Evolutionary conservation across 2,797 vertebrate genomes (phyloP).

Genomic region (Harpagifer antarcticus): DNA sequence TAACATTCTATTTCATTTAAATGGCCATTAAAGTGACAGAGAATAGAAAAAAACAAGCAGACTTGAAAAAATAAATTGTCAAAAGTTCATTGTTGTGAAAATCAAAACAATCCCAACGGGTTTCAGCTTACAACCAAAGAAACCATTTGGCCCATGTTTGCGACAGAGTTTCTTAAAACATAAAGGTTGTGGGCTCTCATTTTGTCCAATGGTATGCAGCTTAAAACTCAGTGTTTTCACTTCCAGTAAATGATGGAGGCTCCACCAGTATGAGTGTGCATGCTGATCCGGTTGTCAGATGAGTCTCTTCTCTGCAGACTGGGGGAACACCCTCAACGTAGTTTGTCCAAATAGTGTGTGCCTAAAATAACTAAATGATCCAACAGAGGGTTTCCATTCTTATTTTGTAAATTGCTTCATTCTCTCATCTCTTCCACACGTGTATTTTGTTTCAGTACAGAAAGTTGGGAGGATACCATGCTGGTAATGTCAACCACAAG

Average conservation of each 20-base stretch:
- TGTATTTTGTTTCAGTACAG: neutral
- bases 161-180: neutral
- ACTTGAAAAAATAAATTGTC: neutral
- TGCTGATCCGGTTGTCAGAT: constrained; percentile 20
- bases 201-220: constrained; percentile 21
- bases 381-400: constrained; percentile 18
- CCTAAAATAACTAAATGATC: constrained; percentile 52
- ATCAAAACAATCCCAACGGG: neutral
- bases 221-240: constrained; percentile 33
- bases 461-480: constrained; percentile 22
- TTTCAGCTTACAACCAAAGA: constrained; percentile 3
- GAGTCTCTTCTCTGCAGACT: constrained; percentile 24
- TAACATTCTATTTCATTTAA: too few species aligned
- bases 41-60: neutral
- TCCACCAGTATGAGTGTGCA: constrained; percentile 60
- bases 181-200: constrained; percentile 37
- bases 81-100: neutral
- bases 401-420: neutral
- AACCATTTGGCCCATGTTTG: neutral
- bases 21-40: too few species aligned
- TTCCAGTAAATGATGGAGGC: constrained; percentile 61
- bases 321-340: constrained; percentile 55
- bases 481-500: constrained; percentile 10
- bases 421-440: neutral
- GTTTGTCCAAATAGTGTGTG: constrained; percentile 22